Base-by-base conservation (phyloP, 2,888 invertebrate species). In the Adelognathus sp. region DNA sequence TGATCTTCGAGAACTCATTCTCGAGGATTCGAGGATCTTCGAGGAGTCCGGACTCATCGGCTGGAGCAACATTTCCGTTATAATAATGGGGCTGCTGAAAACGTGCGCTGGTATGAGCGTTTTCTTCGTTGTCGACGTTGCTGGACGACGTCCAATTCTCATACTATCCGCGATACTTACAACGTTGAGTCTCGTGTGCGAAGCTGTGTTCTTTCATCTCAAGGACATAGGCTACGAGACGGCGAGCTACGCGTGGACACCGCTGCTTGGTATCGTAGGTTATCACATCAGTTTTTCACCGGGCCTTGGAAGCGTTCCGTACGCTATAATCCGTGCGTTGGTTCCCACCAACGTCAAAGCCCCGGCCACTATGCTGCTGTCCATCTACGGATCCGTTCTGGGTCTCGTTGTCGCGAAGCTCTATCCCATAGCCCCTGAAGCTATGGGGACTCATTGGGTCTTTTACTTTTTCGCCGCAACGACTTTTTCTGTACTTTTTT, bases 331-430 rank as follows among this genome's bases (percentile, higher is more conserved):
- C 1, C 78, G 83, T 0, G 85, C 85, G 44, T 70, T 84, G 14
- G 84, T 84, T 29, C 66, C 84, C 0, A 71, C 79, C 1, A 71
- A 24, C 27, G 50, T 84, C 24, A 85, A 84, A 54, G 76, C 71
- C 3, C 82, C 76, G 64, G 85, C 85, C 1, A 61, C 66, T 1
- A 79, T 64, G 72, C 0, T 82, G 1, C 31, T 64, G 9, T 41
- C 44, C 11, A 14, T 46, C 11, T 82, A 70, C 16, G 82, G 81
- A 4, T 79, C 81, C 0, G 0, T 73, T 0, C 14, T 80, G 3
- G 79, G 24, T 1, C 14, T 80, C 3, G 5, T 76, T 1, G 63
- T 82, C 0, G 1, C 70, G 1, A 75, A 76, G 29, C 2, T 60
- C 14, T 85, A 80, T 41, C 77, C 77, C 16, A n/a, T 73, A 1